phyloP scores from a whole-genome alignment of 1,140 invertebrate species.

The Tyrophagus putrescentiae region DNA sequence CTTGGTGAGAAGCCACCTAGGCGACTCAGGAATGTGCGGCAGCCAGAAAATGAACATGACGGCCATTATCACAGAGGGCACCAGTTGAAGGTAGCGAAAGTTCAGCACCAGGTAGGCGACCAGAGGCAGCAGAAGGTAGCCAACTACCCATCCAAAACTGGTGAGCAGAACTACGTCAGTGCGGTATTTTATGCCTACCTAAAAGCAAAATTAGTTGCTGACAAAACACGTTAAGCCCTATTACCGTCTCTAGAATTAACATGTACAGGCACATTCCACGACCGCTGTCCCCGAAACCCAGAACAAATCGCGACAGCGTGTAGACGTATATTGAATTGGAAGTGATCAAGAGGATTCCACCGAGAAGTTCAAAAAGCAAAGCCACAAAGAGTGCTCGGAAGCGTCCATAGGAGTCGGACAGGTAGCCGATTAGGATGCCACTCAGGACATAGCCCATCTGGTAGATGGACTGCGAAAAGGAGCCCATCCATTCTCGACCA shows the following conservation, averaged over 20 bases:
- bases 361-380: conserved; percentile 30
- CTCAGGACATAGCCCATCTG: conserved; percentile 67
- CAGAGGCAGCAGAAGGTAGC: conserved; percentile 52
- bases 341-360: conserved; percentile 10
- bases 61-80: background rate
- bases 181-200: conserved; percentile 59
- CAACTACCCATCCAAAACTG: conserved; percentile 60
- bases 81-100: conserved; percentile 55
- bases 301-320: conserved; percentile 2
- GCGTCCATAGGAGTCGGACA: conserved; percentile 53
- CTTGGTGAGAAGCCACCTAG: conserved; percentile 21
- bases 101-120: conserved; percentile 55
- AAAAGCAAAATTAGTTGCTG: conserved; percentile 28
- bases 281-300: conserved; percentile 16
- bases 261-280: conserved; percentile 18
- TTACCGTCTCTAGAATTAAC: conserved; percentile 16
- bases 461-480: conserved; percentile 58
- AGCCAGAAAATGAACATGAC: conserved; percentile 12
- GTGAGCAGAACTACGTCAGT: conserved; percentile 56
- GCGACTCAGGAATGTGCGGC: conserved; percentile 21
- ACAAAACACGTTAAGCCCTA: background rate
- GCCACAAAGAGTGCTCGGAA: conserved; percentile 43
- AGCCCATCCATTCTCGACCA: conserved; percentile 45
- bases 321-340: conserved; percentile 8
- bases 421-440: conserved; percentile 56